Base-by-base conservation (phyloP, 2,797 vertebrate genomes). In the Eleutherodactylus coqui region DNA sequence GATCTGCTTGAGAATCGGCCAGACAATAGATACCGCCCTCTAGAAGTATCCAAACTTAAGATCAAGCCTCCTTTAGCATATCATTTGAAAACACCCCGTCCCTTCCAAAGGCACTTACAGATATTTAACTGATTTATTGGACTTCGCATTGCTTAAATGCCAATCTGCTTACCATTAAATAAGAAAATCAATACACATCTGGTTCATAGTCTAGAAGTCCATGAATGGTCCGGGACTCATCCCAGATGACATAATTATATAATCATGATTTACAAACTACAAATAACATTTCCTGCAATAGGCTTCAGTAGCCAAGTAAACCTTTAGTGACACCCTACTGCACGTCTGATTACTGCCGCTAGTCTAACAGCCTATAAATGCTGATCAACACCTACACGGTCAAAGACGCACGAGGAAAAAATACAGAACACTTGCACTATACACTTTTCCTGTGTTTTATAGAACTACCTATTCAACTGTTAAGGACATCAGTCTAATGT, bases 101-200 rank as follows among this genome's bases (percentile, higher is more conserved):
- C 87, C 87, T 90, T 93, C 91, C 86, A 89, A 72, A 0, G 91
- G 89, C 92, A 92, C 94, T 95, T 94, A 92, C 93, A 93, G 93
- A 70, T 92, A 95, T 94, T 94, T 92, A 94, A 93, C 92, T 91
- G 90, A 94, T 95, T 93, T 94, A 91, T 92, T 93, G 45, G 87
- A 79, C 64, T 53, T 83, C 82, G 77, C 84, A 79, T 82, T 86
- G 89, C 86, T 90, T 83, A 88, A 89, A 88, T 90, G 60, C 85
- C 83, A 88, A 91, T 90, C 90, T 91, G 89, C 90, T 91, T 92
- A 92, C 87, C 87, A 90, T 92, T 90, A 91, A 88, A 89, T 86
- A 49, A 82, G 89, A 91, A 91, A 92, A 92, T 89, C 91, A 92
- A 88, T 91, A 91, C 89, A 88, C 90, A 81, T 89, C 89, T 84